Percentiles rank a stretch among this genome's conserved stretches.
These are phyloP conservation scores for Drosophila rhopaloa DNA, from an alignment of 1,140 invertebrate species.

Conservation along the genomic window DNA sequence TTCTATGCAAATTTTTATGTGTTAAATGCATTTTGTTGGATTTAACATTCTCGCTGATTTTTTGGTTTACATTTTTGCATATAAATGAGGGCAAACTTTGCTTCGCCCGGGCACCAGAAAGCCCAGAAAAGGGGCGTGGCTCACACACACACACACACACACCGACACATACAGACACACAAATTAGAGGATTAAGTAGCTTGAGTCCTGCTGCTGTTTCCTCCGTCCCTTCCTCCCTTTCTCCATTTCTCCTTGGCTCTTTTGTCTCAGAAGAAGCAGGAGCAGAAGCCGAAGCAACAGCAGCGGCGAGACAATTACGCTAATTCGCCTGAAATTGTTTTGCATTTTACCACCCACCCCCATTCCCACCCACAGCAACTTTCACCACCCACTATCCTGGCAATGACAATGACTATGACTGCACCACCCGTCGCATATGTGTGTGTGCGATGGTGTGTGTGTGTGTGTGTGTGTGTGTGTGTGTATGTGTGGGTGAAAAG, in stretches of 20 bases:
- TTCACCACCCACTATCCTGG: constrained; percentile 7
- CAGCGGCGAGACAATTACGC: constrained; percentile 79
- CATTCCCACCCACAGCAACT: background rate
- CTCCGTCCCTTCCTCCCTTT: background rate
- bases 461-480: constrained; percentile 19
- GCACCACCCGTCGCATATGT: constrained; percentile 29
- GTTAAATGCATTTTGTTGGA: constrained; percentile 84
- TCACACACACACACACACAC: constrained; percentile 17
- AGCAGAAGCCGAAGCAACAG: constrained; percentile 48
- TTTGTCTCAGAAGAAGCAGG: constrained; percentile 34
- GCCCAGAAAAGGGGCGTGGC: constrained; percentile 57
- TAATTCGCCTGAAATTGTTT: constrained; percentile 69
- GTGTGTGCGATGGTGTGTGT: constrained; percentile 1
- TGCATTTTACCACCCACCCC: constrained; percentile 28
- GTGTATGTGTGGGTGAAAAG: constrained; percentile 11
- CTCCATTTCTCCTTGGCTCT: constrained; percentile 28
- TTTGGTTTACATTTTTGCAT: constrained; percentile 84
- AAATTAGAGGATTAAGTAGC: constrained; percentile 70
- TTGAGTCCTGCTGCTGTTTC: constrained; percentile 64
- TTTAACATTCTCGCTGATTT: constrained; percentile 84
- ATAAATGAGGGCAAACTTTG: constrained; percentile 75
- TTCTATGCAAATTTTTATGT: constrained; percentile 84
- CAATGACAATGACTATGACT: constrained; percentile 52
- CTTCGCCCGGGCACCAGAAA: constrained; percentile 7
- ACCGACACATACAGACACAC: constrained; percentile 28